These are phyloP conservation scores for Saturnia japonica DNA, from an alignment of 2,888 invertebrate genomes.

Conservation along the genomic window DNA sequence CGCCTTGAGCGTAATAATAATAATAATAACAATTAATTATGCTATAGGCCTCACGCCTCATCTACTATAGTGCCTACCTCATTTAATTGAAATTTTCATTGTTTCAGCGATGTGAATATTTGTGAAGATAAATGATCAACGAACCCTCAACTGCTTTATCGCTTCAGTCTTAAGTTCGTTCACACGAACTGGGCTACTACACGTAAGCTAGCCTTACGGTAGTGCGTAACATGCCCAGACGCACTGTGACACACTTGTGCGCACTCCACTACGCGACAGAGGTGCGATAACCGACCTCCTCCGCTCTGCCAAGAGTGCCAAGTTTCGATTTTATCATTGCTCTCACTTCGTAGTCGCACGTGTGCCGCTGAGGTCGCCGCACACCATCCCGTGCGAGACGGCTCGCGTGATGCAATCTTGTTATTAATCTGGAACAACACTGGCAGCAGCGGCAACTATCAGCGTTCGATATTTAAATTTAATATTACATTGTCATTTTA, in stretches of 20 bases:
- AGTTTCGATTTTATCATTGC: slow-evolving; percentile 68
- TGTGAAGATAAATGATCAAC: slow-evolving; percentile 38
- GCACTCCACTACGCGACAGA: slow-evolving; percentile 48
- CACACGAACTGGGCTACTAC: slow-evolving; percentile 31
- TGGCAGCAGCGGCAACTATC: slow-evolving; percentile 25
- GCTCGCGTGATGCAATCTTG: slow-evolving; percentile 49
- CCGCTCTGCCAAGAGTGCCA: slow-evolving; percentile 62
- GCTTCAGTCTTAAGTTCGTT: slow-evolving; percentile 34
- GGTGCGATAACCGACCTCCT: slow-evolving; percentile 69
- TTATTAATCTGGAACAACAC: slow-evolving; percentile 33
- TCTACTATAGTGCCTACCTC: not conserved
- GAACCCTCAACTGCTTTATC: slow-evolving; percentile 27
- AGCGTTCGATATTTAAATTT: slow-evolving; percentile 46
- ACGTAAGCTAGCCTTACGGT: slow-evolving; percentile 38
- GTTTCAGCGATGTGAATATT: slow-evolving; percentile 33
- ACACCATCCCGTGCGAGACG: slow-evolving; percentile 53
- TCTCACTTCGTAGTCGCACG: slow-evolving; percentile 69
- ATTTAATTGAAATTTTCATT: slow-evolving; percentile 21
- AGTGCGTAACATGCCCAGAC: slow-evolving; percentile 54
- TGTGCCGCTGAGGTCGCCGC: slow-evolving; percentile 51
- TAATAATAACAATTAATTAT: not conserved
- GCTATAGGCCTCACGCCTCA: not conserved
- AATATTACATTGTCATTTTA: slow-evolving; percentile 40
- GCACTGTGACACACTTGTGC: slow-evolving; percentile 58
- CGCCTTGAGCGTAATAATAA: too few relatives aligned